These are phyloP conservation scores for Drosophila simulans DNA, from an alignment of 1,140 invertebrate genomes.

Conservation along the genomic window DNA sequence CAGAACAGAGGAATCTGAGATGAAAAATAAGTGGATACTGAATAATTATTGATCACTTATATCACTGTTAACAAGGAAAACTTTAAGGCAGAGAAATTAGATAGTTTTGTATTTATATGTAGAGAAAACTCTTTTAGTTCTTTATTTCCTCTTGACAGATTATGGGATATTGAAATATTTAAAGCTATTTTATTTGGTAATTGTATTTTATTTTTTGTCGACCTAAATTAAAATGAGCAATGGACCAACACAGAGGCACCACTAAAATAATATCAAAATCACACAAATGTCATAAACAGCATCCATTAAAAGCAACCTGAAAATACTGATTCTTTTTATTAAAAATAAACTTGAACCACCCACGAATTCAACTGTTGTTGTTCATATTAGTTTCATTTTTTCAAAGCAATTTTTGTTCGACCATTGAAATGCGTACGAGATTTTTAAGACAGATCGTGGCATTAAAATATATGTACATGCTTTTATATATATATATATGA, in stretches of 20 bases:
- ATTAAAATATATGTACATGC: constrained; percentile 60
- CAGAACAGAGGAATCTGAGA: constrained; percentile 10
- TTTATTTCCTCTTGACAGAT: too few species aligned
- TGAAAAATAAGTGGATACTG: neutral
- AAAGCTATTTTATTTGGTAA: too few species aligned
- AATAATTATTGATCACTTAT: neutral
- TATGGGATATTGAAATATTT: too few species aligned
- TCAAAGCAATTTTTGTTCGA: constrained; percentile 44
- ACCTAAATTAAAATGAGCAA: neutral
- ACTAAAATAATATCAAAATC: constrained; percentile 35
- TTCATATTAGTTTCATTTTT: constrained; percentile 25
- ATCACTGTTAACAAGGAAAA: too few species aligned
- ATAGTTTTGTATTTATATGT: neutral
- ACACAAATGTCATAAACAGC: constrained; percentile 29
- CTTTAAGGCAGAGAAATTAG: neutral
- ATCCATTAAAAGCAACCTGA: constrained; percentile 40
- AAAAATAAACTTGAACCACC: constrained; percentile 55
- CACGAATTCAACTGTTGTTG: constrained; percentile 49
- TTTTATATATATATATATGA: constrained; percentile 17
- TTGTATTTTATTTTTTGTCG: neutral
- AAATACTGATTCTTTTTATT: constrained; percentile 50
- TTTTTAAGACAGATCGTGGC: constrained; percentile 46
- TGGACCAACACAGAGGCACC: constrained; percentile 9
- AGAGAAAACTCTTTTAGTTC: too few species aligned
- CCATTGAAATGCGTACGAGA: constrained; percentile 52